Evolutionary conservation across 2,797 vertebrate species (phyloP).

Genomic region (Falco novaeseelandiae): DNA sequence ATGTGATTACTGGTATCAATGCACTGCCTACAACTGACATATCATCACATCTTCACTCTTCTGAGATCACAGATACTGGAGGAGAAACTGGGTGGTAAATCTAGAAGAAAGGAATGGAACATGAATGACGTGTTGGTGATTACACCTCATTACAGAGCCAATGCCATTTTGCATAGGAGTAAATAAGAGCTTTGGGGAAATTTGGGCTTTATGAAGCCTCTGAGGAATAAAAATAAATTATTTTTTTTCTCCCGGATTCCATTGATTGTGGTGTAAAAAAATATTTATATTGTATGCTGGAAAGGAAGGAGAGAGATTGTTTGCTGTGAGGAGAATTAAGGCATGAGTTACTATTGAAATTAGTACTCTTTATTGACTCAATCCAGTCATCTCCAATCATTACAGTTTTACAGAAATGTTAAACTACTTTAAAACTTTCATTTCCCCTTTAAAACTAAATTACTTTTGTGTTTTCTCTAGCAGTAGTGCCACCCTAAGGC

Average conservation of each 20-base stretch:
- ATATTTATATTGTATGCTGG: conserved; percentile 22
- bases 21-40: neutral
- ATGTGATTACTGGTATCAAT: neutral
- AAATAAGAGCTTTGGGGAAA: conserved; percentile 11
- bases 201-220: neutral
- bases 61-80: neutral
- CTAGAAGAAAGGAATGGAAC: neutral
- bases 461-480: conserved; percentile 75
- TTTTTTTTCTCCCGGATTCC: neutral
- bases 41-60: neutral
- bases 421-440: conserved; percentile 82
- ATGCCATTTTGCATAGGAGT: neutral
- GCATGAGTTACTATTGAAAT: conserved; percentile 79
- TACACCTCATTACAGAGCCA: neutral
- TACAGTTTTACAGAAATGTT: conserved; percentile 77
- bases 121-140: neutral
- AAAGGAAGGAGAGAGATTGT: neutral
- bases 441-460: conserved; percentile 80
- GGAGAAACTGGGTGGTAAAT: neutral
- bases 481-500: conserved; percentile 73
- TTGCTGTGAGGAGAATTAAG: conserved; percentile 71
- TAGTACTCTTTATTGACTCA: conserved; percentile 71
- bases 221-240: conserved; percentile 3
- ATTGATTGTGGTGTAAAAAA: neutral
- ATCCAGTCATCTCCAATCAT: conserved; percentile 72